Evolutionary conservation across 2,797 vertebrate species (phyloP), one percentile per base, ranked within the genome.

Genomic region (Melanotaenia trifasciata): DNA sequence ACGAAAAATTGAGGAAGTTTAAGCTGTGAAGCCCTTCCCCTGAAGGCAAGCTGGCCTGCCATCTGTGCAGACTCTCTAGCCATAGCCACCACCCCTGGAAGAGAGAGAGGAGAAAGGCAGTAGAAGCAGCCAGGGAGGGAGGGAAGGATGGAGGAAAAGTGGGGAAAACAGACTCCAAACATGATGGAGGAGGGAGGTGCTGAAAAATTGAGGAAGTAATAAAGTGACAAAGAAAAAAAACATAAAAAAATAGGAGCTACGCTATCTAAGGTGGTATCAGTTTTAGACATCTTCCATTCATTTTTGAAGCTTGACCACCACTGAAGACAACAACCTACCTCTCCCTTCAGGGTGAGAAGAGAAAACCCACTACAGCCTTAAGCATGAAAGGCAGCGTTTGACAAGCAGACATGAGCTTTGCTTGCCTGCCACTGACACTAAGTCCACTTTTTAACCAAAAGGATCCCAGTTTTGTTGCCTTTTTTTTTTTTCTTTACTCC

Each of bases 41-140:
- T 93, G 90, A 95, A 94, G 94, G 94, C 93, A 94, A 93, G 92
- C 94, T 94, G 93, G 92, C 92, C 86, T 91, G 92, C 94, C 94
- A 95, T 95, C 94, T 95, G 94, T 94, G 93, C 92, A 92, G 90
- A 88, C 89, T 90, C 90, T 93, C 87, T 88, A 92, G 93, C 93
- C 91, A 94, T 94, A 86, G 91, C 89, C 92, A 90, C 90, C 93
- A 92, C 92, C 91, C 91, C 92, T 92, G 87, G 91, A 93, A 89
- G 88, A 89, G 87, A 87, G 81, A 86, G 84, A 81, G 80, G 86
- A 87, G 83, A 86, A 83, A 81, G 80, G 67, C 58, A 59, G 77
- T 70, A 74, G 80, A 86, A 72, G 84, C 80, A 92, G 90, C 84
- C 71, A 92, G 78, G 58, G 76, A 87, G 54, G 79, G 76, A 78